Evolutionary conservation across 2,888 invertebrate genomes (phyloP), one percentile per base, ranked within the genome.

Genomic region (Agonum fuliginosum): DNA sequence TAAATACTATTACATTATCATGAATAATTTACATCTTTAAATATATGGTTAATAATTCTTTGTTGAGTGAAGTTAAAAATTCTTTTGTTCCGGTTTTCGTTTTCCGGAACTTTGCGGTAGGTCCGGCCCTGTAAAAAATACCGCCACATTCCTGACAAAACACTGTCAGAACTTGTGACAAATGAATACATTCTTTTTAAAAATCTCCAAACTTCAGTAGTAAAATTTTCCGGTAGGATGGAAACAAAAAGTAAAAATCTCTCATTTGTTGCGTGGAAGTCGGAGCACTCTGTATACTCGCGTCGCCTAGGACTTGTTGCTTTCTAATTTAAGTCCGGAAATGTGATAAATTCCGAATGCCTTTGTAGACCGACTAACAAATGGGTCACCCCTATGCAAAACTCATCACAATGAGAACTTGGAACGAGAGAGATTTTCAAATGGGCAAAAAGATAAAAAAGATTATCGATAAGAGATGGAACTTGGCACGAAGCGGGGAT

Each of bases 241-340:
- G 24, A 30, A 54, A 54, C 54, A 70, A 24, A 46, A 24, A 46
- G 27, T 22, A 27, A 48, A 70, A 70, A 12, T 22, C 48, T 43
- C 12, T 27, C 46, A 46, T 70, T 70, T 20, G 46, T 70, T 20
- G 46, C 48, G 22, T 24, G 5, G 4, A n/a, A 46, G 70, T 46
- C 5, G 22, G 24, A 41, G 6, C n/a, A 69, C 34, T 8, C 37
- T 24, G 22, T n/a, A 70, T 30, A 58, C 4, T 37, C 37, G n/a
- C 37, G 37, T 1, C n/a, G 37, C 1, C n/a, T 12, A 37, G 12
- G 30, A 74, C 74, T 74, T 74, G 74, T 74, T 74, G 74, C 74
- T 58, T 65, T 65, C 74, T 74, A 74, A 74, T 74, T 74, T 65
- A 27, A 30, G 65, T 30, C 65, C 74, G 74, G 74, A 46, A 74